Evolutionary conservation across 2,113 vertebrate species (phyloP), one percentile per base, ranked within the genome.

Genomic region (Acrocephalus kingi): DNA sequence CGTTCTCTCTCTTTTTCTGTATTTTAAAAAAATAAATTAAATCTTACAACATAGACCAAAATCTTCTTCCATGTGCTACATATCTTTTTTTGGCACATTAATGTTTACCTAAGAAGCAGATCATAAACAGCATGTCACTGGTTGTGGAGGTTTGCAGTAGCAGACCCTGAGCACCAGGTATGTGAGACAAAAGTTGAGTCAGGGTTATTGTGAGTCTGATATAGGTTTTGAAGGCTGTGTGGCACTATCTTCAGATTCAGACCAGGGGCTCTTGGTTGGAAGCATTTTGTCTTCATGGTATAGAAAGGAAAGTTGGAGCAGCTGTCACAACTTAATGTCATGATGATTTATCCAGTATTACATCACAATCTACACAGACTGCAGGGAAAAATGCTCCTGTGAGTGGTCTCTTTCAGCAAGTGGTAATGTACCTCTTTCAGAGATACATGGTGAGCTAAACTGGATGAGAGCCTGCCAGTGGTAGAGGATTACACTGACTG

Each of bases 51-150:
- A 13, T 25, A 52, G 59, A 67, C 48, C 55, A 90, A 77, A 83
- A 72, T 9, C 43, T 80, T 14, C 24, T 82, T 69, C 25, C 10
- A 11, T 15, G 30, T 30, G 10, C 15, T 46, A 2, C 0, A 0
- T 59, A 2, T 63, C 6, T 59, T 82, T 78, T 78, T 54, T 46
- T 71, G 35, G 43, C 15, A 55, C 27, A 8, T 15, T 41, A 37
- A 15, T 13, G 8, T 87, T 89, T 73, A 58, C 28, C 7, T 54
- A 52, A 68, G 56, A 15, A 41, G 41, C 39, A 55, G 30, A 55
- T 71, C 30, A 24, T 17, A 72, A 76, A 22, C 52, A 59, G 4
- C 10, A 3, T 7, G 11, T 51, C 31, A 2, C 10, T 41, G 51
- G 7, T 13, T 48, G 7, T 24, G 12, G 11, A 51, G 12, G 9